Conservation (phyloP, 2,113 vertebrate species). For the Speoplatyrhinus poulsoni region DNA sequence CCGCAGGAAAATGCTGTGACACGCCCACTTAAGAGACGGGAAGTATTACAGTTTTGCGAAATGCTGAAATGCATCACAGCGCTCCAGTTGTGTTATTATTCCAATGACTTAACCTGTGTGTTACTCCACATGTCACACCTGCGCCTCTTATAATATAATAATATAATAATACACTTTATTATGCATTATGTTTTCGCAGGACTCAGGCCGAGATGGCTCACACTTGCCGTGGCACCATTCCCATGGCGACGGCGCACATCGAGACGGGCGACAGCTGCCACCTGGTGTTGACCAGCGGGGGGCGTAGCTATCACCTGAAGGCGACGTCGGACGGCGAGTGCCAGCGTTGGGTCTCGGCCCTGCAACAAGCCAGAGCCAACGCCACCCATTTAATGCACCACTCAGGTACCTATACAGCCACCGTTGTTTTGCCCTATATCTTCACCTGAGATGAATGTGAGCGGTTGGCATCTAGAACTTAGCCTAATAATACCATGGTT, state of each 20-base stretch:
- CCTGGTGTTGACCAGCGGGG: constrained; percentile 87
- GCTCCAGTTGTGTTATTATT: too few relatives aligned
- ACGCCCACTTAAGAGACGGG: too few relatives aligned
- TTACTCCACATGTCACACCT: too few relatives aligned
- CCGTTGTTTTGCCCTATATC: too few relatives aligned
- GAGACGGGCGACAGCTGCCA: constrained; percentile 90
- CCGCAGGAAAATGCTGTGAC: too few relatives aligned
- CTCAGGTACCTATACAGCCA: constrained; percentile 79
- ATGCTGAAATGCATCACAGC: too few relatives aligned
- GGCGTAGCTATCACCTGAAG: constrained; percentile 92
- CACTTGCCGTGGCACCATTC: constrained; percentile 93
- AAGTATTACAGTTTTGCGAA: too few relatives aligned
- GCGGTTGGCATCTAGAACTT: background rate
- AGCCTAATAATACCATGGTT: too few relatives aligned
- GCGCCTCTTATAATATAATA: too few relatives aligned
- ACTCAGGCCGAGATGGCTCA: constrained; percentile 96
- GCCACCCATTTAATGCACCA: constrained; percentile 85
- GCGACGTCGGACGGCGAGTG: constrained; percentile 88
- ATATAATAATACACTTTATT: background rate
- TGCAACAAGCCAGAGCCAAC: constrained; percentile 90
- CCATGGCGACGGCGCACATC: constrained; percentile 85
- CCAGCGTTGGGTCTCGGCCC: constrained; percentile 89
- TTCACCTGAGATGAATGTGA: background rate
- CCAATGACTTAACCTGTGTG: too few relatives aligned
- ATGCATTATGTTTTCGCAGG: constrained; percentile 66